phyloP scores from a whole-genome alignment of 2,113 vertebrate species.

The Lamprotornis superbus region DNA sequence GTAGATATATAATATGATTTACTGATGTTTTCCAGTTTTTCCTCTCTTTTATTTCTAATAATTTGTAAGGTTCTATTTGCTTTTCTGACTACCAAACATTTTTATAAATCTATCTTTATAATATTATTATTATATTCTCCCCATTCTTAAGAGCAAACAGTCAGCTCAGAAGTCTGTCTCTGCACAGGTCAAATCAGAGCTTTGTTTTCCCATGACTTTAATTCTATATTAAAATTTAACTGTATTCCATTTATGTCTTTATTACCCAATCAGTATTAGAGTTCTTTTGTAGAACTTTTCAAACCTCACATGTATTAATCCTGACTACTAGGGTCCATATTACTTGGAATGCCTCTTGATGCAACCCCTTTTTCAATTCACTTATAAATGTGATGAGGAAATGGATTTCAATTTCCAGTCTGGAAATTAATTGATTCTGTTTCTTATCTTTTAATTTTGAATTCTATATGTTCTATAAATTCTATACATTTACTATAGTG shows the following conservation, averaged over 20 bases:
- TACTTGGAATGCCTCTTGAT: neutral
- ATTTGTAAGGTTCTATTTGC: neutral
- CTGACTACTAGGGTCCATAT: neutral
- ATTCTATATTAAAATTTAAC: neutral
- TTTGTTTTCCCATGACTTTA: neutral
- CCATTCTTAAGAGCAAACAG: neutral
- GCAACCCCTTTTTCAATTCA: neutral
- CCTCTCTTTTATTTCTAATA: neutral
- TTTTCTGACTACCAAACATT: neutral
- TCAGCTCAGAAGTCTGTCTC: neutral
- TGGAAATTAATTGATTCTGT: neutral
- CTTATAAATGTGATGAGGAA: neutral
- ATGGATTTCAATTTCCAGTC: neutral
- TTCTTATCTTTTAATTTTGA: neutral
- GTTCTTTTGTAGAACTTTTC: neutral
- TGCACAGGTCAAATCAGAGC: neutral
- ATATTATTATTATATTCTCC: neutral
- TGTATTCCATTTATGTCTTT: neutral
- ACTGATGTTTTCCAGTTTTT: neutral
- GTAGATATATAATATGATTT: rapidly evolving
- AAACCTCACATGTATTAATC: neutral
- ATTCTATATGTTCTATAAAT: neutral
- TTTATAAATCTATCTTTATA: neutral
- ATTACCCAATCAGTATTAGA: neutral
- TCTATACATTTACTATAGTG: neutral